These are phyloP conservation scores for Typhlichthys subterraneus DNA, from an alignment of 2,797 vertebrate genomes.

Conservation along the genomic window DNA sequence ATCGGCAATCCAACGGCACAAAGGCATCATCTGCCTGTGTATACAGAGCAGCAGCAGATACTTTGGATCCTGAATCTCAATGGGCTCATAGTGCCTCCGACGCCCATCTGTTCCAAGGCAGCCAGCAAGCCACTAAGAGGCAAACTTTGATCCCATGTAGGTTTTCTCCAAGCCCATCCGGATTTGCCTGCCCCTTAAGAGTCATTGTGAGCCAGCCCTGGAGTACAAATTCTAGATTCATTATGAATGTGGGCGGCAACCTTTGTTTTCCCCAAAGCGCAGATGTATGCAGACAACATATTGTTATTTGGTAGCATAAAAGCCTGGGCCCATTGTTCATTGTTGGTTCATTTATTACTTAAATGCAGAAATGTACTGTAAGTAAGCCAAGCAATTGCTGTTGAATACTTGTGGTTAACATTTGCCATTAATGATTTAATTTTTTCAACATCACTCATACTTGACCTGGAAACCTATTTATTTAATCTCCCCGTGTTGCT, in stretches of 20 bases:
- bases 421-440: conserved; percentile 47
- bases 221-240: conserved; percentile 80
- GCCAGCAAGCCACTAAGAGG: conserved; percentile 76
- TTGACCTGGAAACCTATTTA: conserved; percentile 52
- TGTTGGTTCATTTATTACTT: conserved; percentile 71
- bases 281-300: conserved; percentile 75
- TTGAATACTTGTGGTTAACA: conserved; percentile 52
- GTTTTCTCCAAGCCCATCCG: conserved; percentile 79
- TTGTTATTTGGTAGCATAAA: conserved; percentile 79
- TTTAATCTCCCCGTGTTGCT: conserved; percentile 48
- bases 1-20: conserved; percentile 72
- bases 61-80: conserved; percentile 82
- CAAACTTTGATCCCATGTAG: conserved; percentile 82
- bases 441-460: conserved; percentile 44
- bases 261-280: conserved; percentile 79
- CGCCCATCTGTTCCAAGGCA: conserved; percentile 83
- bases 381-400: conserved; percentile 35
- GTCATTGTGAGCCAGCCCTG: conserved; percentile 73
- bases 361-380: conserved; percentile 28
- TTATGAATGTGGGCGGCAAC: conserved; percentile 80
- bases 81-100: conserved; percentile 79
- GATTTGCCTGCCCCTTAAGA: conserved; percentile 79
- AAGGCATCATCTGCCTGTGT: conserved; percentile 77
- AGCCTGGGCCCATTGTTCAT: conserved; percentile 69
- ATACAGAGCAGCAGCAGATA: conserved; percentile 79